These are phyloP conservation scores for Platycheirus albimanus DNA, from an alignment of 2,888 invertebrate species.

Conservation along the genomic window DNA sequence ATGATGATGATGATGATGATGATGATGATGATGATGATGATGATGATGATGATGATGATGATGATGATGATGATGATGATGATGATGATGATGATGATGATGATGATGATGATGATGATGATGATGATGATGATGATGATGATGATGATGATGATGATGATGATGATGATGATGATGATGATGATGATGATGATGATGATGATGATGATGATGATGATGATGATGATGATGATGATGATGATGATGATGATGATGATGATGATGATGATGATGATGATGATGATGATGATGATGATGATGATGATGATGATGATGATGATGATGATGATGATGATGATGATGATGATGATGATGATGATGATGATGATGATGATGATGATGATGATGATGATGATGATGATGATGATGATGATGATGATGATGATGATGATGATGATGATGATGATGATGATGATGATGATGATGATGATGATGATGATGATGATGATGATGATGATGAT, in stretches of 20 bases:
- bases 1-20: slow-evolving; percentile 7
- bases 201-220: slow-evolving; percentile 19
- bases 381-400: no score
- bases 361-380: no score
- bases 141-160: slow-evolving; percentile 5
- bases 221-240: slow-evolving; percentile 5
- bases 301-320: slow-evolving; percentile 14
- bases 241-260: slow-evolving; percentile 20
- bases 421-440: no score
- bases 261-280: slow-evolving; percentile 16
- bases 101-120: neutral
- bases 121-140: neutral
- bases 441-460: no score
- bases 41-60: slow-evolving; percentile 1
- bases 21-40: slow-evolving; percentile 3
- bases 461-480: slow-evolving; percentile 8
- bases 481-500: slow-evolving; percentile 14
- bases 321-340: slow-evolving; percentile 9
- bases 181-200: slow-evolving; percentile 16
- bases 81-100: slow-evolving; percentile 1
- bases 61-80: slow-evolving; percentile 5
- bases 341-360: slow-evolving; percentile 1
- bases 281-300: slow-evolving; percentile 19
- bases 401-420: no score
- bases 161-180: slow-evolving; percentile 9